Conservation (phyloP, 2,113 vertebrate species). For the Petaurus breviceps region DNA sequence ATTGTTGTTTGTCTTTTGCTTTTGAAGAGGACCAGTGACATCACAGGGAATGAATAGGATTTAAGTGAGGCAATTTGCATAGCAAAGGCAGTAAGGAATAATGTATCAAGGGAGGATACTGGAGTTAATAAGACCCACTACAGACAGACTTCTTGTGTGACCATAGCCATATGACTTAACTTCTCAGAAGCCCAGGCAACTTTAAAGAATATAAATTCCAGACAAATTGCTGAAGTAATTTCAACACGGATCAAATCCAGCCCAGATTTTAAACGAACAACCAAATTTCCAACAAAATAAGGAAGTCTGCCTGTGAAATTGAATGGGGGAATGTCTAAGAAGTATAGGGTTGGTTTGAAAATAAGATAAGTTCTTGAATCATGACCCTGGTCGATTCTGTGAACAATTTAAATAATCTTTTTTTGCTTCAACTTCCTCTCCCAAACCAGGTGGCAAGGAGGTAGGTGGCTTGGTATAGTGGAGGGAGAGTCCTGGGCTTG, state of each 20-base stretch:
- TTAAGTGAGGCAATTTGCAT: neutral
- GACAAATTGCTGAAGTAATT: neutral
- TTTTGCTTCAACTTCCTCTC: constrained; percentile 1
- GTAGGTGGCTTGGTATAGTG: neutral
- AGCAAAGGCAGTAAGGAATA: neutral
- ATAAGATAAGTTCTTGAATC: constrained; percentile 26
- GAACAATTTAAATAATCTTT: neutral
- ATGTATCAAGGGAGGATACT: no score
- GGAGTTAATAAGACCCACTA: no score
- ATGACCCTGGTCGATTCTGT: neutral
- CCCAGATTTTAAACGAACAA: neutral
- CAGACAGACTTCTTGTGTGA: neutral
- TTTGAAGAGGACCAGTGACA: neutral
- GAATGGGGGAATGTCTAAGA: neutral
- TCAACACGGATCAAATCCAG: neutral
- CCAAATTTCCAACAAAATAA: neutral
- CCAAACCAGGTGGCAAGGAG: neutral
- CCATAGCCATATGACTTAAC: neutral
- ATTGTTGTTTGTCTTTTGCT: neutral
- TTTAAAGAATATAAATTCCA: neutral
- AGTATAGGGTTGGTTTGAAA: neutral
- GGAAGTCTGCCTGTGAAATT: neutral
- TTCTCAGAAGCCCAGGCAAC: neutral
- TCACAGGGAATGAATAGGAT: neutral
- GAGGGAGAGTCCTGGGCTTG: neutral